Conservation (phyloP, 1,140 invertebrate species). For the Anastrepha obliqua region DNA sequence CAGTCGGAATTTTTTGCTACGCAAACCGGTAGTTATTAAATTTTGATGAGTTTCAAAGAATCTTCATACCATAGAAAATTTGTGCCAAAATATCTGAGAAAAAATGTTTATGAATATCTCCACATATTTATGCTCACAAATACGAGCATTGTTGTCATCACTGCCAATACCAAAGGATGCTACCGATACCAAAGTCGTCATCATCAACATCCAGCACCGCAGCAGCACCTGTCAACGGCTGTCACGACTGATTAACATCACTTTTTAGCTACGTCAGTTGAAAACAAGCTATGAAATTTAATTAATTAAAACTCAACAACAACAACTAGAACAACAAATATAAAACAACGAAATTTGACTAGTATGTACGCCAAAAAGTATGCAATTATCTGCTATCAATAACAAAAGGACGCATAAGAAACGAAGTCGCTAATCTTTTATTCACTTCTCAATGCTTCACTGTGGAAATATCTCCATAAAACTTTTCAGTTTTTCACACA, state of each 20-base stretch:
- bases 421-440: constrained; percentile 6
- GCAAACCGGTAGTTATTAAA: no score
- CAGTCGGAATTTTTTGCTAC: no score
- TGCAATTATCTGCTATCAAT: constrained; percentile 11
- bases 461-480: no score
- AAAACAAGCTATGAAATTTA: constrained; percentile 14
- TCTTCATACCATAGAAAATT: no score
- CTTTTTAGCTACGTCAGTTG: neutral
- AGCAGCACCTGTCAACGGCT: neutral
- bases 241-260: constrained; percentile 29
- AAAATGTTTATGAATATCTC: no score
- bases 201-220: neutral
- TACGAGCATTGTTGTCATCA: neutral
- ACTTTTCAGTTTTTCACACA: no score
- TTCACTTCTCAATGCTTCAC: neutral
- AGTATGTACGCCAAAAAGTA: neutral
- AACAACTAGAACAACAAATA: neutral
- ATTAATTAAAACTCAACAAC: constrained; percentile 13
- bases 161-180: neutral
- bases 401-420: neutral
- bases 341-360: neutral
- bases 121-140: no score
- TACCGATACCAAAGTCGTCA: neutral
- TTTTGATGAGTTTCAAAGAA: no score
- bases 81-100: no score